Evolutionary conservation across 2,113 vertebrate genomes (phyloP).

Genomic region (Strix uralensis): DNA sequence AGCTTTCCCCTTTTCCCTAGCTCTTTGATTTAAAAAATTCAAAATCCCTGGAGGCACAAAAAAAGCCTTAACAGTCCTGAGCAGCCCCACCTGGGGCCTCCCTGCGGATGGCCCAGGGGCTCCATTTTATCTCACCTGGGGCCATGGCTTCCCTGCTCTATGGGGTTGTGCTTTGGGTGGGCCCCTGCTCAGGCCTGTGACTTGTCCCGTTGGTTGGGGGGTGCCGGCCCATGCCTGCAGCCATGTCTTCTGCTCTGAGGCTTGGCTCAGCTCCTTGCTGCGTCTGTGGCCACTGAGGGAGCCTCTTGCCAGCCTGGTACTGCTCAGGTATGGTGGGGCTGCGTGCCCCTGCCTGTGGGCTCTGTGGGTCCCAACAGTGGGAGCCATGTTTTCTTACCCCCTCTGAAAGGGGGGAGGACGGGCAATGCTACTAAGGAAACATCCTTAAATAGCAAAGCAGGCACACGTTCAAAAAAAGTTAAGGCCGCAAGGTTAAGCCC

Average conservation of each 20-base stretch:
- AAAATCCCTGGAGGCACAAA: background rate
- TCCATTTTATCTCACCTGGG: background rate
- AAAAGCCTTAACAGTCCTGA: background rate
- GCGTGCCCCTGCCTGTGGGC: fast-evolving
- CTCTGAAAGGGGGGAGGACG: background rate
- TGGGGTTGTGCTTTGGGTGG: background rate
- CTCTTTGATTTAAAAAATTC: background rate
- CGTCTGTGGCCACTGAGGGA: fast-evolving
- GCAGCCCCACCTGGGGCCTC: background rate
- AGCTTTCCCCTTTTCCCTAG: background rate
- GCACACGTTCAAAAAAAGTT: background rate
- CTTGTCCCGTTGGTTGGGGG: background rate
- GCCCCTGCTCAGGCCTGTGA: background rate
- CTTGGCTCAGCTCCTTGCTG: fast-evolving
- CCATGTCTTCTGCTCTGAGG: fast-evolving
- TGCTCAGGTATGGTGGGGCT: background rate
- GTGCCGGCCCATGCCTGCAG: fast-evolving
- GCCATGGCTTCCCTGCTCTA: fast-evolving
- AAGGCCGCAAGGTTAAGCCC: background rate
- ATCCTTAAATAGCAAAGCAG: background rate
- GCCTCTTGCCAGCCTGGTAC: too few relatives aligned
- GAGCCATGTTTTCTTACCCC: fast-evolving
- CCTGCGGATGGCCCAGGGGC: fast-evolving
- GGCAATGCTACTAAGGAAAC: background rate
- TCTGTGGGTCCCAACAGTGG: too few relatives aligned